Base-by-base conservation (phyloP, 2,113 vertebrate genomes). In the Athene noctua region DNA sequence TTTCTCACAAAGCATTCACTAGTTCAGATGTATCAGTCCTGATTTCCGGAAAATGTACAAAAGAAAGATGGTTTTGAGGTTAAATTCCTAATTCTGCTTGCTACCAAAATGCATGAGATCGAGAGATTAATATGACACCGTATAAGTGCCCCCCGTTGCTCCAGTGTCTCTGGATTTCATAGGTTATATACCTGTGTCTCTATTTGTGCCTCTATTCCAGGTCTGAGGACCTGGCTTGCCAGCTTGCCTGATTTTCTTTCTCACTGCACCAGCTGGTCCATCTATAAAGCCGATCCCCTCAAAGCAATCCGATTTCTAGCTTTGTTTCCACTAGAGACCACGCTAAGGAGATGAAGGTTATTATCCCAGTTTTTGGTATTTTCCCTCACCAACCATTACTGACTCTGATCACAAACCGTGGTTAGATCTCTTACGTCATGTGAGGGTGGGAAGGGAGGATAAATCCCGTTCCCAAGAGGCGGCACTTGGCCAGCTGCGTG, bases 41-140 rank as follows among this genome's bases (percentile, higher is more conserved):
- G 23, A 62, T 71, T 62, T 8, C 4, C 23, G 1, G n/a, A 66
- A 85, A 55, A 74, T 0, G 1, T 7, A 26, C 12, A 16, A 26
- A 12, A 47, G 21, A 42, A 38, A 70, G 30, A 49, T 20, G 7
- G 8, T 27, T 81, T 34, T 40, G 29, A 82, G 62, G 3, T 20
- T 21, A 40, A 70, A 40, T 16, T n/a, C 10, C 11, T 30, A 14
- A 47, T n/a, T n/a, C 47, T 70, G 27, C 29, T 46, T 40, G 5
- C 34, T 40, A 25, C 27, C 44, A 52, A 67, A 82, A 3, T 12
- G 23, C 11, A 11, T 1, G 17, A 61, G 12, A 52, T 25, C 20
- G 27, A 44, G 26, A 59, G 30, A 44, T 42, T 25, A 26, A 32
- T 27, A 54, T 1, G 1, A 38, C 18, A 27, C 32, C 0, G 0